Base-by-base conservation (phyloP, 1,140 invertebrate genomes). In the Contarinia nasturtii region DNA sequence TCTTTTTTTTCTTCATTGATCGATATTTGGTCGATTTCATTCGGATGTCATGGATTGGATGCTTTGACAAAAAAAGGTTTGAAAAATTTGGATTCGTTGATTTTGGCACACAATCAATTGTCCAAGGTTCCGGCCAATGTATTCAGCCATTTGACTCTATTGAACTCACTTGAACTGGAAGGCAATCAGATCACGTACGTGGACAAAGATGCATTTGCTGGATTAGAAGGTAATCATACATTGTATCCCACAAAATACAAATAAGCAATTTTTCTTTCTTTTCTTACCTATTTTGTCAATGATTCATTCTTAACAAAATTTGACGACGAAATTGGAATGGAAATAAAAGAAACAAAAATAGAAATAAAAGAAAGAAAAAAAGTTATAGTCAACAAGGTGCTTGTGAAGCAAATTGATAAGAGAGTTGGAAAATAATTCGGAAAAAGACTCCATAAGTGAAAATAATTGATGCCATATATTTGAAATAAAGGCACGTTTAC, bases 161-260 rank as follows among this genome's bases (percentile, higher is more conserved):
- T 90, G 33, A 89, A 86, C 63, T 87, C 84, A 10, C 67, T 91
- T 54, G 86, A 88, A 66, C 65, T 91, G 48, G 86, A 89, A 55
- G 82, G 82, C 41, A 91, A 91, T 66, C 71, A 74, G 51, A 88
- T 91, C 54, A 75, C 71, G 48, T 71, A 75, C 40, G 75, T 91
- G 48, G 80, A 88, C 63, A 75, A 81, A 46, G 80, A 82, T 52
- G 84, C 85, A 11, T 91, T 91, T 57, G 73, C 74, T 27, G 84
- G 85, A 51, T 71, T 89, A 15, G 83, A 90, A 77, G 83, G 86
- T 89, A 70, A 69, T n/a, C n/a, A 53, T 50, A 5, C 46, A 44
- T 37, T 46, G 43, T 47, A 36, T 36, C 5, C 11, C 5, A 19
- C 41, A 20, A 43, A 12, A 20, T 18, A 8, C 7, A 18, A 15